Evolutionary conservation across 2,888 invertebrate species (phyloP), one percentile per base, ranked within the genome.

Genomic region (Lithophane ornitopus): DNA sequence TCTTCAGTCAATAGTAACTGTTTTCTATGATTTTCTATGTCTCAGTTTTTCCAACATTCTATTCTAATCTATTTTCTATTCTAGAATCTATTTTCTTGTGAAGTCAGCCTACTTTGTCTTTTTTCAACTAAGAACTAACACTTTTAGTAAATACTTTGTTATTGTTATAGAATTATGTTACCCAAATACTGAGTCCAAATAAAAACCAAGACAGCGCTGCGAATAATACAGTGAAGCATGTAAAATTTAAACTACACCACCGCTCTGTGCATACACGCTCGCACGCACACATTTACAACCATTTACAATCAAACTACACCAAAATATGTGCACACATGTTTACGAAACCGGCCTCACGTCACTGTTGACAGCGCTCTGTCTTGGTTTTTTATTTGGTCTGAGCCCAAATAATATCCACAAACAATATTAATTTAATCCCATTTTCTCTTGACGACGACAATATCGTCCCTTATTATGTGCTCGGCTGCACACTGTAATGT

Each of bases 401-500:
- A n/a, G n/a, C 26, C n/a, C 0, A 22, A 70, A 70, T 11, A 70
- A 70, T 16, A 39, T 16, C 16, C n/a, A 7, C 52, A 6, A 61
- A 28, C 22, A 49, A 61, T 70, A 44, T 26, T 26, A 44, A 41
- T 52, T 22, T 2, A 39, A 49, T 14, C 46, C 26, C 26, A n/a
- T 61, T 66, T 49, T 56, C 28, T 44, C 16, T 67, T 39, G 28
- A 70, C 34, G 66, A 56, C 39, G 39, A 16, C 44, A 58, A 34
- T 70, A 69, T 58, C 70, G 49, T 44, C 11, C 56, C 49, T n/a
- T 83, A 52, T 73, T 73, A 73, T 62, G 11, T 46, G 71, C 62
- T 59, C 14, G 34, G 19, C 39, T 84, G 68, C 84, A 85, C 73
- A 69, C 70, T 85, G 87, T 91, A 90, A 92, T 91, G 88, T 89